A percentile compares a stretch with the other conserved stretches of the same genome.
phyloP scores from a whole-genome alignment of 2,888 invertebrate genomes.

The Schrankia costaestrigalis region DNA sequence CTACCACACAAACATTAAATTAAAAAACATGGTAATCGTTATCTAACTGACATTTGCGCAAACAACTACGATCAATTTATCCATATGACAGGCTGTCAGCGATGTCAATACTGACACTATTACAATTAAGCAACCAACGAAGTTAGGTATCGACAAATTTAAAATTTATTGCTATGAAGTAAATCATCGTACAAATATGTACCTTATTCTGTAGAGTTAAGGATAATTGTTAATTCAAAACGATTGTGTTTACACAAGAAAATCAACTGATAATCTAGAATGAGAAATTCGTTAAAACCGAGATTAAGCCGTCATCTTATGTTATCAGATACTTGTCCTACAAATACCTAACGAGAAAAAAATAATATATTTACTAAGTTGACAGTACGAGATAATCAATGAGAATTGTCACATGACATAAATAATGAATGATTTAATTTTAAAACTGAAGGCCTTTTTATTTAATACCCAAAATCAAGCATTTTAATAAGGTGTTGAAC shows the following conservation, averaged over 20 bases:
- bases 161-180: constrained; percentile 37
- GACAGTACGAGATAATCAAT: constrained; percentile 59
- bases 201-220: constrained; percentile 38
- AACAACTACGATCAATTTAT: constrained; percentile 77
- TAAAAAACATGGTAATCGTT: constrained; percentile 63
- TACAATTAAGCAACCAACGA: constrained; percentile 77
- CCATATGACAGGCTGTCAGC: constrained; percentile 72
- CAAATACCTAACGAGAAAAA: constrained; percentile 61
- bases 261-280: constrained; percentile 52
- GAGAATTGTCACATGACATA: constrained; percentile 51
- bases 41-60: constrained; percentile 74
- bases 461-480: not conserved
- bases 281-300: constrained; percentile 72
- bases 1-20: constrained; percentile 61
- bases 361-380: constrained; percentile 63
- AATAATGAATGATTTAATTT: constrained; percentile 31
- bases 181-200: constrained; percentile 37
- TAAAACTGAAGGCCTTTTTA: too few species aligned
- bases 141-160: constrained; percentile 59
- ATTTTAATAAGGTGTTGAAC: not conserved
- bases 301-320: constrained; percentile 77
- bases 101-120: constrained; percentile 72
- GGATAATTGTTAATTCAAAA: constrained; percentile 20
- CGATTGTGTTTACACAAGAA: constrained; percentile 25
- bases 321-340: constrained; percentile 64